Conservation (phyloP, 1,140 invertebrate species). For the Antheraea mylitta region DNA sequence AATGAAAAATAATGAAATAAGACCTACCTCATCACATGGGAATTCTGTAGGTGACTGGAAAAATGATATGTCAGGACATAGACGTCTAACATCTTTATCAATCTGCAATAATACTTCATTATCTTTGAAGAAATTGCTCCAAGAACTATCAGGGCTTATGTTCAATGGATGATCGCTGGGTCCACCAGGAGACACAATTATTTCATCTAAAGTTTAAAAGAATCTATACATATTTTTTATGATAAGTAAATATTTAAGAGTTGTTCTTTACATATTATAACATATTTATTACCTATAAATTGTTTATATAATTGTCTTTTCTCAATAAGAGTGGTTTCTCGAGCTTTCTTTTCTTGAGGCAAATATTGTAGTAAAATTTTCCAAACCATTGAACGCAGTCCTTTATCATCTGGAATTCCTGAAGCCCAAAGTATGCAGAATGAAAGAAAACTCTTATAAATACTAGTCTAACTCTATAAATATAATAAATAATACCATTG, state of each 20-base stretch:
- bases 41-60: slow-evolving; percentile 96
- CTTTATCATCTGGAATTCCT: slow-evolving; percentile 92
- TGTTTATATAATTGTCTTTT: slow-evolving; percentile 90
- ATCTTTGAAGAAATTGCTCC: slow-evolving; percentile 95
- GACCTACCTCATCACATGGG: slow-evolving; percentile 86
- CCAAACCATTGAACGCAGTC: slow-evolving; percentile 88
- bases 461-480: not conserved
- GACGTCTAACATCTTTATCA: slow-evolving; percentile 96
- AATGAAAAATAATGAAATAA: not conserved
- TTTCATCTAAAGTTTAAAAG: slow-evolving; percentile 82
- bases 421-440: slow-evolving; percentile 2
- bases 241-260: too few relatives aligned
- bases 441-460: not conserved
- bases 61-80: slow-evolving; percentile 98
- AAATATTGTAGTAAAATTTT: slow-evolving; percentile 91
- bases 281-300: slow-evolving; percentile 91
- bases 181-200: slow-evolving; percentile 88
- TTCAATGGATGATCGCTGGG: slow-evolving; percentile 94
- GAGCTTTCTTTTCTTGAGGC: slow-evolving; percentile 82
- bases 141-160: slow-evolving; percentile 95
- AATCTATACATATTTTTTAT: too few relatives aligned
- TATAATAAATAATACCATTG: slow-evolving; percentile 80
- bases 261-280: slow-evolving; percentile 24
- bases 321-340: slow-evolving; percentile 82
- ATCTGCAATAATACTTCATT: slow-evolving; percentile 98